Conservation (phyloP, 2,113 vertebrate genomes). For the Marmota flaviventris region DNA sequence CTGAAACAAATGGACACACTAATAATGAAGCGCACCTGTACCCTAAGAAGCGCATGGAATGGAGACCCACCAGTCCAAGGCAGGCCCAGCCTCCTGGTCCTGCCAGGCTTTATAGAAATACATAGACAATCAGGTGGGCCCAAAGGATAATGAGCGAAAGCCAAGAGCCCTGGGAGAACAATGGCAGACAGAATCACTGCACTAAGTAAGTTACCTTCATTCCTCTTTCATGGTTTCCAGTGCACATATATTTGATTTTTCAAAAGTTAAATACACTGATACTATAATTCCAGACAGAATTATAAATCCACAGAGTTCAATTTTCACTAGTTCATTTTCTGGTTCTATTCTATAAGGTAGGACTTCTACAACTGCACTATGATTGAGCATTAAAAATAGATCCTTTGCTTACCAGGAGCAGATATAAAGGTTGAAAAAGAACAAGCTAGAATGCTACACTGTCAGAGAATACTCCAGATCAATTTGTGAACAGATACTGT, state of each 20-base stretch:
- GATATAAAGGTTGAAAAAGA: neutral
- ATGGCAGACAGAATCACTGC: neutral
- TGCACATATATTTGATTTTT: neutral
- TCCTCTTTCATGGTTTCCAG: neutral
- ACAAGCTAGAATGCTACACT: neutral
- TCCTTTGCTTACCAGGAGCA: neutral
- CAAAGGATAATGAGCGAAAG: neutral
- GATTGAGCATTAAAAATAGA: neutral
- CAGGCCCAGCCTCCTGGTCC: neutral
- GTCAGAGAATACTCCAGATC: neutral
- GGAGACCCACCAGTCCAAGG: neutral
- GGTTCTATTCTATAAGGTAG: neutral
- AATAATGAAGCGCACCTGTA: neutral
- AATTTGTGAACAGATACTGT: neutral
- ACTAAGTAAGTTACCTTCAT: neutral
- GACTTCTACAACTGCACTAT: neutral
- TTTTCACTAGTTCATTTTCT: conserved; percentile 8
- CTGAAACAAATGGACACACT: neutral
- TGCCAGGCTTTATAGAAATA: no score
- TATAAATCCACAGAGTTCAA: neutral
- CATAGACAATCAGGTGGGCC: neutral
- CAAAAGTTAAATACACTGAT: conserved; percentile 5
- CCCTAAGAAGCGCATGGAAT: neutral
- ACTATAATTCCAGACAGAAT: neutral
- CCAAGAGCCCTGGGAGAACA: neutral